These are phyloP conservation scores for Calameuta pallipes DNA, from an alignment of 2,888 invertebrate species.

Conservation along the genomic window DNA sequence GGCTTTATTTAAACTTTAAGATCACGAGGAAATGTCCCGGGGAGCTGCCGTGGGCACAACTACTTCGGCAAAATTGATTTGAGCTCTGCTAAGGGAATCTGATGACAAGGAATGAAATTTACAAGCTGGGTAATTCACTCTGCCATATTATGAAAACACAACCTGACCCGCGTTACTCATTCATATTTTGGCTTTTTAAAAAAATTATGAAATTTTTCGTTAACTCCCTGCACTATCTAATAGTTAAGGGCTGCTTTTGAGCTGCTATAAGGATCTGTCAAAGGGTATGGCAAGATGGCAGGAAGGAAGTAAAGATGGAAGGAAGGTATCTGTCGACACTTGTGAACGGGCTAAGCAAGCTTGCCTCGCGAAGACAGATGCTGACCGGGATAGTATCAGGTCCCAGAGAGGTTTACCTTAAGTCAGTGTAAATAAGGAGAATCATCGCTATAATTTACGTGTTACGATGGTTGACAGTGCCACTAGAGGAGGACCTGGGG, in stretches of 20 bases:
- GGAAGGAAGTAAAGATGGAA: constrained; percentile 33
- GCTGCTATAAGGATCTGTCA: neutral
- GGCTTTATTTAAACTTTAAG: constrained; percentile 20
- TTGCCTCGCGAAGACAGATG: constrained; percentile 56
- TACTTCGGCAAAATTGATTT: neutral
- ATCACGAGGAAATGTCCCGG: constrained; percentile 4
- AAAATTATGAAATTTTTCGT: neutral
- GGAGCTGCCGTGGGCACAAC: neutral
- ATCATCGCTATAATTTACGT: constrained; percentile 20
- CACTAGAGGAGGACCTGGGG: constrained; percentile 20
- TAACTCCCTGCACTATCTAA: neutral
- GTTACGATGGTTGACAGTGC: constrained; percentile 32
- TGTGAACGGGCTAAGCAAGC: constrained; percentile 16
- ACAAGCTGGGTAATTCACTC: neutral
- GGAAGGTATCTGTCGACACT: constrained; percentile 49
- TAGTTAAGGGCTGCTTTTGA: neutral
- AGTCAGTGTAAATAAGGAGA: constrained; percentile 54
- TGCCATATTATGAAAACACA: neutral
- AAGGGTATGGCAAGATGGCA: neutral
- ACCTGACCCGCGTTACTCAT: neutral
- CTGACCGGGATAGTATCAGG: constrained; percentile 54
- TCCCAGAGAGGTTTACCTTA: constrained; percentile 58
- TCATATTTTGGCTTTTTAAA: neutral
- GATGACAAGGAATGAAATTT: neutral
- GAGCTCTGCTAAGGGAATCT: neutral